phyloP scores from a whole-genome alignment of 2,888 invertebrate genomes.

The Gerris lacustris region DNA sequence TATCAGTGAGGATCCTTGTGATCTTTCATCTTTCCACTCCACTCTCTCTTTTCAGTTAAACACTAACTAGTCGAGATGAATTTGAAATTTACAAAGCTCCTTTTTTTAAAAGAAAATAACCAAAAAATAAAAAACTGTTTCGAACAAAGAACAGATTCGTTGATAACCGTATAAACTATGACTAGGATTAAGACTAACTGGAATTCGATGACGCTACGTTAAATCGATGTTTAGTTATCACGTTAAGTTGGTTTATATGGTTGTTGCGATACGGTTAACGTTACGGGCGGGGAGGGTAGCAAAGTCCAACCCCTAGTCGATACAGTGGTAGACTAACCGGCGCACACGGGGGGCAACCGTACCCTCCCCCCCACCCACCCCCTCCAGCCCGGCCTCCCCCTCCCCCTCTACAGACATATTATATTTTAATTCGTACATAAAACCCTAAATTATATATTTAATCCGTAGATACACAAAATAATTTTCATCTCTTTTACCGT shows the following conservation, averaged over 20 bases:
- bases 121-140: too few relatives aligned
- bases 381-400: neutral
- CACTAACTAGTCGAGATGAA: neutral
- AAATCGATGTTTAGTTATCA: too few relatives aligned
- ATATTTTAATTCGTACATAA: neutral
- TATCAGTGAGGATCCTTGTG: neutral
- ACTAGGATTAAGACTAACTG: too few relatives aligned
- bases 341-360: neutral
- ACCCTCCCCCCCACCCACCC: neutral
- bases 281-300: conserved; percentile 1
- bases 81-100: too few relatives aligned
- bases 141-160: too few relatives aligned
- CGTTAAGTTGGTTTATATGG: too few relatives aligned
- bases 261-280: neutral
- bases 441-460: neutral
- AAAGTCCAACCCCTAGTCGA: conserved; percentile 3
- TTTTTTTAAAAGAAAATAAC: too few relatives aligned
- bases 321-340: conserved; percentile 2
- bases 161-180: too few relatives aligned
- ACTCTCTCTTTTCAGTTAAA: neutral
- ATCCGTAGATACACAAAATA: neutral
- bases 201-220: too few relatives aligned
- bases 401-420: neutral
- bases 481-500: neutral
- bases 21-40: neutral